phyloP scores from a whole-genome alignment of 1,140 invertebrate genomes.

The Pseudachorutes palmiensis region DNA sequence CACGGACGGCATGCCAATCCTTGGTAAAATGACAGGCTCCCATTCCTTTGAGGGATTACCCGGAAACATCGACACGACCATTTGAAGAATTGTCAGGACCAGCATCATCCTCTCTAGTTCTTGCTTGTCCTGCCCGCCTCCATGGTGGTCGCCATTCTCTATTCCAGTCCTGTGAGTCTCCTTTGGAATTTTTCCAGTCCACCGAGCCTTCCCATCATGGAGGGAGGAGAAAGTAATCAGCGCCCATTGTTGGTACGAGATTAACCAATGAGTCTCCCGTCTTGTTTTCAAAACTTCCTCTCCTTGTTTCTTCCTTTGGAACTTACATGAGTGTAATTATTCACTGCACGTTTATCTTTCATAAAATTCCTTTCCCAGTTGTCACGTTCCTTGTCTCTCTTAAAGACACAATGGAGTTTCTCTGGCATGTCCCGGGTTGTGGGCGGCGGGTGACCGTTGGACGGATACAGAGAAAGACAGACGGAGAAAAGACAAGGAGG shows the following conservation, averaged over 20 bases:
- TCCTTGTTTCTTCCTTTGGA: neutral
- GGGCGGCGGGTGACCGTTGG: too few species aligned
- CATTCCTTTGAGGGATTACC: too few species aligned
- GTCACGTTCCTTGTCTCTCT: slow-evolving; percentile 34
- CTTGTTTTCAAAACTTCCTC: slow-evolving; percentile 11
- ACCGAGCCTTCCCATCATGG: too few species aligned
- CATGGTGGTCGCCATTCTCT: too few species aligned
- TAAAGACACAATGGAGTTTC: neutral
- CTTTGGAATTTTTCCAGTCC: neutral
- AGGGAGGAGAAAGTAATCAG: slow-evolving; percentile 7
- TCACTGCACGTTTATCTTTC: slow-evolving; percentile 28
- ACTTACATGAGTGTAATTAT: slow-evolving; percentile 27
- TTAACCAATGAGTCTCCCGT: neutral
- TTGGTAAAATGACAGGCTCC: too few species aligned
- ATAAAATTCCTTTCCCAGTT: slow-evolving; percentile 35
- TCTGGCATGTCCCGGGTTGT: neutral
- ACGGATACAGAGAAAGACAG: neutral
- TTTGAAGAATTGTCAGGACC: too few species aligned
- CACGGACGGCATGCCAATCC: too few species aligned
- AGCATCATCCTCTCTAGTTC: too few species aligned
- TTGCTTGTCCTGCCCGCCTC: too few species aligned
- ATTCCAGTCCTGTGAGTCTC: too few species aligned
- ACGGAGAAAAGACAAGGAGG: neutral
- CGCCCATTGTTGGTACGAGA: neutral
- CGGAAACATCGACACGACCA: too few species aligned